Evolutionary conservation across 2,113 vertebrate genomes (phyloP), one percentile per base, ranked within the genome.

Genomic region (Rhinogobius similis): DNA sequence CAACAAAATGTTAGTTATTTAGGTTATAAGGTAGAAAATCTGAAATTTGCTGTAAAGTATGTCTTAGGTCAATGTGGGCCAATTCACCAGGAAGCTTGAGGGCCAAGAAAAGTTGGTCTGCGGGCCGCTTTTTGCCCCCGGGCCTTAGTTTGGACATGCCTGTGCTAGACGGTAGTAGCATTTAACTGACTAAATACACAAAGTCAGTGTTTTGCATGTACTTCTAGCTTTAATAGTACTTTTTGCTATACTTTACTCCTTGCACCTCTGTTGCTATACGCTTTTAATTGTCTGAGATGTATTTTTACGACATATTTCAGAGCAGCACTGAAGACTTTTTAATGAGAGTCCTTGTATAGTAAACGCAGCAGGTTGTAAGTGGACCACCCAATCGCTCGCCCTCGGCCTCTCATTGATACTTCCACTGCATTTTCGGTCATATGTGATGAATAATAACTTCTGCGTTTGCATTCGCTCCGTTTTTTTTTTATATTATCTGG

Each of bases 291-390:
- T 75, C 70, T 26, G 39, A 53, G 61, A 56, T 41, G 21, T 24
- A n/a, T 68, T 53, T 36, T 83, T 70, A 89, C 82, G 68, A 10
- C 32, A 13, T 67, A 75, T 55, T 73, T 75, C 62, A 39, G 70
- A 74, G 20, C 46, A 50, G 46, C n/a, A 50, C 46, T 50, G 85
- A 81, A 82, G 85, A 10, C 59, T 44, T 55, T 83, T 81, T 69
- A 75, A 62, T 72, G 85, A 81, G 86, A 77, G 68, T 76, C 79
- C 76, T 85, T 53, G 38, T 86, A 77, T 78, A 80, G 81, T 87
- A 85, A 88, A 90, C 86, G 80, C 79, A 76, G 69, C 75, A 46
- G 75, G 72, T 82, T 82, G 72, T 79, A 83, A 80, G n/a, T 6
- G 79, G 85, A 88, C 88, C 89, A 90, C 87, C 89, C 72, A 65